Conservation (phyloP, 2,113 vertebrate genomes). For the Empidonax alnorum region DNA sequence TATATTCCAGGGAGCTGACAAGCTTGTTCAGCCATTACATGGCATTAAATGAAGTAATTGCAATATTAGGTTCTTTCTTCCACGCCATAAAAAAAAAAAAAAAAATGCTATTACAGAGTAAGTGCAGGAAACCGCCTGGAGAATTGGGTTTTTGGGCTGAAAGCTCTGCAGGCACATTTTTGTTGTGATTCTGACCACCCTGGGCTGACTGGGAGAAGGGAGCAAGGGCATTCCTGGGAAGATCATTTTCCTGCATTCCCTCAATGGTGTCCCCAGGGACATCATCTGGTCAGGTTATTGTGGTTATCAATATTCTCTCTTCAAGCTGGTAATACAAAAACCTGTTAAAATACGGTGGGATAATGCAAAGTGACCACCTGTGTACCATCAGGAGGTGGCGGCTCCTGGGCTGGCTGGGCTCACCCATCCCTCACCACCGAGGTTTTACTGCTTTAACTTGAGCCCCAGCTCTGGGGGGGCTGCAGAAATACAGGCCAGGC, state of each 20-base stretch:
- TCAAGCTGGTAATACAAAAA: accelerated
- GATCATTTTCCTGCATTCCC: accelerated
- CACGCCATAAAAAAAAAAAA: background rate
- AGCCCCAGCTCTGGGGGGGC: background rate
- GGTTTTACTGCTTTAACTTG: accelerated
- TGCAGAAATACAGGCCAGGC: background rate
- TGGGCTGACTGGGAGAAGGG: background rate
- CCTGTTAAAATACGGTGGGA: accelerated
- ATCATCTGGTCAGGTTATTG: background rate
- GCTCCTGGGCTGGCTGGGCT: background rate
- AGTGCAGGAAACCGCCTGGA: background rate
- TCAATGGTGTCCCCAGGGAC: background rate
- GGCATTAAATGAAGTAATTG: constrained; percentile 55
- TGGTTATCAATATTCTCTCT: background rate
- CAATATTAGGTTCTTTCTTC: constrained; percentile 14
- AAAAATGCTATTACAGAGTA: constrained; percentile 11
- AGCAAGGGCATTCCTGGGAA: background rate
- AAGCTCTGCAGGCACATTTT: background rate
- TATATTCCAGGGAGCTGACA: background rate
- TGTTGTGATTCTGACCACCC: background rate
- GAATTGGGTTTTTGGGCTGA: background rate
- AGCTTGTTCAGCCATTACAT: constrained; percentile 26
- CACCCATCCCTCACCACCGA: accelerated
- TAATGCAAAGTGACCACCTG: accelerated
- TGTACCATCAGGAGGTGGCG: accelerated